These are phyloP conservation scores for Arctocebus calabarensis DNA, from an alignment of 2,797 vertebrate species.

Conservation along the genomic window DNA sequence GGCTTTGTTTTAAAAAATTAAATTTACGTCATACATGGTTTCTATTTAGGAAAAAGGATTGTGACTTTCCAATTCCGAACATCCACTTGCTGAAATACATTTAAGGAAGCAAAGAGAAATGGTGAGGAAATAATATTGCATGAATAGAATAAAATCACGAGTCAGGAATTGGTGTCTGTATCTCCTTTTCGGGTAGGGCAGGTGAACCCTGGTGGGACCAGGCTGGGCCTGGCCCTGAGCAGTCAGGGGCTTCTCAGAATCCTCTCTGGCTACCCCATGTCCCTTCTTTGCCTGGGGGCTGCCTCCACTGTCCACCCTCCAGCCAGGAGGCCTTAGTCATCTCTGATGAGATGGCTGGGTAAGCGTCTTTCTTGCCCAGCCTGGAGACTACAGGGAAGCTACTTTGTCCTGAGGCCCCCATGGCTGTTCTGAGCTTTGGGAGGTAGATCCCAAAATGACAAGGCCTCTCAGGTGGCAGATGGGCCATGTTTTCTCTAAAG, in stretches of 20 bases:
- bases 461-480: not conserved
- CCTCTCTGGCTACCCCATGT: not conserved
- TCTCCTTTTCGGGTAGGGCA: too few species aligned
- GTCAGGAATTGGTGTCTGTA: not conserved
- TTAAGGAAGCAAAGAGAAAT: not conserved
- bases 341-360: not conserved
- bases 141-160: accelerated
- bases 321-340: not conserved
- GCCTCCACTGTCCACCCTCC: not conserved
- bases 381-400: not conserved
- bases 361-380: not conserved
- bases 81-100: not conserved
- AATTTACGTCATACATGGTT: not conserved
- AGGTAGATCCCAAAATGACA: not conserved
- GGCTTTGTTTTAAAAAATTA: not conserved
- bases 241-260: accelerated
- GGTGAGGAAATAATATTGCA: accelerated
- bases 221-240: not conserved
- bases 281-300: not conserved
- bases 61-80: not conserved
- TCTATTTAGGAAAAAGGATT: not conserved
- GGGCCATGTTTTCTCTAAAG: not conserved
- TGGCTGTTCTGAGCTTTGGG: not conserved
- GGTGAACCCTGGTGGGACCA: not conserved
- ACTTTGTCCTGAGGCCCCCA: not conserved